Base-by-base conservation (phyloP, 2,888 invertebrate species). In the Drosophila barbarae region DNA sequence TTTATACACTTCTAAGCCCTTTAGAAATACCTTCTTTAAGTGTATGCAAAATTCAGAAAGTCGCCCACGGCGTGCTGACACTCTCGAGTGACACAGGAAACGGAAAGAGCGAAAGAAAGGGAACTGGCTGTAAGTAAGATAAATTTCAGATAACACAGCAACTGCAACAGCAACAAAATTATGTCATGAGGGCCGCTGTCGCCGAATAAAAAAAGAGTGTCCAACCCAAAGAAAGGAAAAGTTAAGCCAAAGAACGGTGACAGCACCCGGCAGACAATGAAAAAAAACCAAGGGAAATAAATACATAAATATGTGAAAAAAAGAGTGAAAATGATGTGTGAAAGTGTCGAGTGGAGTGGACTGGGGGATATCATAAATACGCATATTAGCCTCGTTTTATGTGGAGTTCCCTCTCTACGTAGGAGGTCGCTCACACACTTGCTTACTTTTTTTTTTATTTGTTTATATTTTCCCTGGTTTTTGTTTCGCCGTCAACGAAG, bases 301-400 rank as follows among this genome's bases (percentile, higher is more conserved):
- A 47, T 32, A 47, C 46, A 47, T 61, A 72, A 76, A 74, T 82
- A 76, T 76, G 77, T 78, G 82, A 73, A 77, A 71, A 18, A 78
- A 81, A 79, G 21, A 47, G 77, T 81, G 77, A 77, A 77, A 77
- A 77, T 78, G 76, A 69, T 84, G 44, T 56, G 70, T 58, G 70
- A 70, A 70, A 70, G 70, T 71, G 41, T 49, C 26, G 53, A 51
- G 38, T 52, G 49, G 53, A 51, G 34, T 51, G 39, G 18, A 18
- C 18, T 18, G 18, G 18, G 50, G 36, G 32, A 26, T 58, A 44
- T 50, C 78, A 84, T 85, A 85, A 85, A 87, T 84, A 82, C 72
- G 71, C 74, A 73, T 85, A 86, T 86, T 87, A 86, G 84, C 86
- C 87, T 74, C 75, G 72, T 74, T 87, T 76, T 70, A 56, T 63